A percentile compares a stretch with the other conserved stretches of the same genome.
These are phyloP conservation scores for Myanophis thanlyinensis DNA, from an alignment of 2,113 vertebrate species.

Conservation along the genomic window DNA sequence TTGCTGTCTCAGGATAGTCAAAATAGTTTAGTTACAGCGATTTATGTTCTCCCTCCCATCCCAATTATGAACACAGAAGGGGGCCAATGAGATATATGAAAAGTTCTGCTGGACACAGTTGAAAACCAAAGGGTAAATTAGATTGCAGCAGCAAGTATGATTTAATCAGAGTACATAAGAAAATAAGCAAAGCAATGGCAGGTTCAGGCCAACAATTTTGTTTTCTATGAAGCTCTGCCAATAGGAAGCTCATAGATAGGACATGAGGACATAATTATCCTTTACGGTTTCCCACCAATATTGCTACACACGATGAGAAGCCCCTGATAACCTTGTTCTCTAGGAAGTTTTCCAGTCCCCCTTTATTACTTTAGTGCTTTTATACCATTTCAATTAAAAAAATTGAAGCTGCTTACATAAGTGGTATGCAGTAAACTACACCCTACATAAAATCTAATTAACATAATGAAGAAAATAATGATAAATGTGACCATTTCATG, in stretches of 20 bases:
- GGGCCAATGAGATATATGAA: not conserved
- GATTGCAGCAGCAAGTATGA: not conserved
- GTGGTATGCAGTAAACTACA: not conserved
- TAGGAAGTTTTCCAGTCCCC: not conserved
- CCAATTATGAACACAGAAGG: constrained; percentile 6
- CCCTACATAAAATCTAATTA: not conserved
- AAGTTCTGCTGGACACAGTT: not conserved
- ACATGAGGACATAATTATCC: not conserved
- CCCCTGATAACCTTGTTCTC: not conserved
- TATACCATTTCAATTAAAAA: not conserved
- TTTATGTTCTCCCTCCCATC: not conserved
- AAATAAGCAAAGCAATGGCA: not conserved
- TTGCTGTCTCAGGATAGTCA: constrained; percentile 6
- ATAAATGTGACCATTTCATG: not conserved
- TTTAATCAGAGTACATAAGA: not conserved
- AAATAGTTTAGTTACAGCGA: constrained; percentile 11
- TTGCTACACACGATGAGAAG: not conserved
- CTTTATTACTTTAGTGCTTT: not conserved
- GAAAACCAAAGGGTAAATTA: not conserved
- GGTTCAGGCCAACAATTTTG: not conserved
- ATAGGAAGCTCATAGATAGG: not conserved
- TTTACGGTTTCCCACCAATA: not conserved
- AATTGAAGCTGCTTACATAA: not conserved
- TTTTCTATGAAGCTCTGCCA: not conserved
- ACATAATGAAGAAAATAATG: not conserved